These are phyloP conservation scores for Centropus bengalensis DNA, from an alignment of 2,113 vertebrate genomes.

Conservation along the genomic window DNA sequence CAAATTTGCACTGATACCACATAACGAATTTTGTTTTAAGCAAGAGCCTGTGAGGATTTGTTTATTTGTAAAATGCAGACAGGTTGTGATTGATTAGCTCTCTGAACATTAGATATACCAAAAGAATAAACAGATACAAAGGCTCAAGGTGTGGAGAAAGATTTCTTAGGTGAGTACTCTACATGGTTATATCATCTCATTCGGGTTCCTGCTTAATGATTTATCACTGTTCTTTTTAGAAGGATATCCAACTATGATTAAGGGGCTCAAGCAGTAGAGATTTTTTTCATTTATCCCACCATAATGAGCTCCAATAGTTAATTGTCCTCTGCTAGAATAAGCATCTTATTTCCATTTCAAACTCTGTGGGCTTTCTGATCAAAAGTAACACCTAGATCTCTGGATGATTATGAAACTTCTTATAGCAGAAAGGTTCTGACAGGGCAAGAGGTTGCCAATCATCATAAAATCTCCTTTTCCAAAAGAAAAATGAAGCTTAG, in stretches of 20 bases:
- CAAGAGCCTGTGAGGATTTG: background rate
- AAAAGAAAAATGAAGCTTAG: background rate
- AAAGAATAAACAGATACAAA: background rate
- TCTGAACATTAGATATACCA: background rate
- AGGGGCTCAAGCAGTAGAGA: background rate
- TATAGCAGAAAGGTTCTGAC: background rate
- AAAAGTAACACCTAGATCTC: background rate
- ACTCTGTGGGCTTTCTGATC: background rate
- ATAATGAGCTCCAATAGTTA: background rate
- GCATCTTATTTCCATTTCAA: background rate
- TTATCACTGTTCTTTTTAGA: background rate
- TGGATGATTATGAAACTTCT: background rate
- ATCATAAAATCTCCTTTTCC: background rate
- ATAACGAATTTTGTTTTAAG: background rate
- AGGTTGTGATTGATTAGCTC: background rate
- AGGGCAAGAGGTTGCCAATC: background rate
- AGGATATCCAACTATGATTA: background rate
- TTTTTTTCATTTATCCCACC: background rate
- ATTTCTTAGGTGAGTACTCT: background rate
- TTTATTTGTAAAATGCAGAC: background rate
- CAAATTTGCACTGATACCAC: background rate
- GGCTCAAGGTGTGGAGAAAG: background rate
- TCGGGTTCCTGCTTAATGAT: background rate
- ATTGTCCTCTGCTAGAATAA: background rate
- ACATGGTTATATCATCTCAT: background rate